These are phyloP conservation scores for Cantharis nigra DNA, from an alignment of 2,888 invertebrate genomes.

Conservation along the genomic window DNA sequence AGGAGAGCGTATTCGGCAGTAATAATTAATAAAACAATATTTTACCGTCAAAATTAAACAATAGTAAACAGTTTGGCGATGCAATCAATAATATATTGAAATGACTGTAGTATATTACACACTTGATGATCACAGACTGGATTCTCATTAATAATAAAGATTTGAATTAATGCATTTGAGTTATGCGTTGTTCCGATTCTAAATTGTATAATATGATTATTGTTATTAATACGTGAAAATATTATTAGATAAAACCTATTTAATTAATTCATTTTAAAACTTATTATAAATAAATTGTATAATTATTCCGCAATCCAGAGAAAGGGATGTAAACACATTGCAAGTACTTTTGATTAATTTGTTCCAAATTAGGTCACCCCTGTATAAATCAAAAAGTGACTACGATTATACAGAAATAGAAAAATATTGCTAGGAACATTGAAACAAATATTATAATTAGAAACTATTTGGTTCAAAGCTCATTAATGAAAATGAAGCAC, in stretches of 20 bases:
- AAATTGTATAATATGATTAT: not conserved
- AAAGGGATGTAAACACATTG: not conserved
- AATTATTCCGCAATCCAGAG: no score
- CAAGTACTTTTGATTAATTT: not conserved
- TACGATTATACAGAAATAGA: not conserved
- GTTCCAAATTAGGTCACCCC: not conserved
- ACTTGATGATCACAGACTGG: not conserved
- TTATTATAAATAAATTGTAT: no score
- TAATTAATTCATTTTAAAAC: no score
- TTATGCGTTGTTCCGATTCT: not conserved
- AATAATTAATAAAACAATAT: no score
- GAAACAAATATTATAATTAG: not conserved
- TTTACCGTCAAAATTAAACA: no score
- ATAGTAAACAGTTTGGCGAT: no score
- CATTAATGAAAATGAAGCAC: not conserved
- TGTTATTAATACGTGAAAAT: no score
- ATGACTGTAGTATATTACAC: no score
- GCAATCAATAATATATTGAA: no score
- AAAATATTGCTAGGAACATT: not conserved
- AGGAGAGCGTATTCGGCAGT: no score
- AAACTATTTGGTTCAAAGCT: not conserved
- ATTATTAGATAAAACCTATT: no score
- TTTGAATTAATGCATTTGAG: not conserved
- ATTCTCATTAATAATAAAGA: not conserved
- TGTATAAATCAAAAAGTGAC: not conserved